Percentiles rank a stretch among this genome's conserved stretches.
Conservation (phyloP, 1,140 invertebrate species). For the Drosophila mayri region DNA sequence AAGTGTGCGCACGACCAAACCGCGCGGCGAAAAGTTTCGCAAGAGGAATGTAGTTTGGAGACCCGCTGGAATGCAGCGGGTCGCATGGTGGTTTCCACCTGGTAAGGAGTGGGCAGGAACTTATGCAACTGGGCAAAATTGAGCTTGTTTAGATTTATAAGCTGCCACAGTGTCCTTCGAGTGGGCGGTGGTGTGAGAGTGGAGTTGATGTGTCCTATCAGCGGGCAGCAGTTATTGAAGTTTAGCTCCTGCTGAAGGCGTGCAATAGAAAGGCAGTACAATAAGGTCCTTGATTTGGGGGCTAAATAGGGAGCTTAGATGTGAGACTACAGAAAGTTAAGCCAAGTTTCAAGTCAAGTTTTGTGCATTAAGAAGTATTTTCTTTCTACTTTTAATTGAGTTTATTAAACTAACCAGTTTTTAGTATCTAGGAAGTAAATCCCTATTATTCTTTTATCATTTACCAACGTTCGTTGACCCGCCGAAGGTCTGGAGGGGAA, state of each 20-base stretch:
- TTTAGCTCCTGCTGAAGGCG: neutral
- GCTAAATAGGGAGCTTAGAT: constrained; percentile 2
- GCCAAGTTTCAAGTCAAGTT: neutral
- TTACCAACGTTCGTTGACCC: constrained; percentile 24
- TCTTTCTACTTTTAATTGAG: neutral
- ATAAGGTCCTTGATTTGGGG: constrained; percentile 2
- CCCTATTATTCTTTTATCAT: too few species aligned
- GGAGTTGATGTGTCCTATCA: constrained; percentile 42
- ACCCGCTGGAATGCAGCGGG: constrained; percentile 40
- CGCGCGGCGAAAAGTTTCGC: constrained; percentile 45
- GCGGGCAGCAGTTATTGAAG: constrained; percentile 32
- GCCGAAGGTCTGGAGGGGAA: neutral
- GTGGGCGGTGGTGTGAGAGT: constrained; percentile 1
- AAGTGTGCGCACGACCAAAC: constrained; percentile 53
- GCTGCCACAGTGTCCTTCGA: constrained; percentile 45
- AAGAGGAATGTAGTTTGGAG: constrained; percentile 20
- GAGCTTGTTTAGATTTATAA: constrained; percentile 66
- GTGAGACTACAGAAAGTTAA: neutral
- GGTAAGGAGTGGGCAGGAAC: constrained; percentile 13
- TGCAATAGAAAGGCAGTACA: neutral
- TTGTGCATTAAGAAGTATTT: neutral
- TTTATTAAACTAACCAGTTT: neutral
- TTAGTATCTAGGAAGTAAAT: neutral
- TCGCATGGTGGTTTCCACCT: constrained; percentile 1
- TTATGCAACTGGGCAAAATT: constrained; percentile 58